Evolutionary conservation across 2,888 invertebrate species (phyloP).

Genomic region (Caenorhabditis sp.): DNA sequence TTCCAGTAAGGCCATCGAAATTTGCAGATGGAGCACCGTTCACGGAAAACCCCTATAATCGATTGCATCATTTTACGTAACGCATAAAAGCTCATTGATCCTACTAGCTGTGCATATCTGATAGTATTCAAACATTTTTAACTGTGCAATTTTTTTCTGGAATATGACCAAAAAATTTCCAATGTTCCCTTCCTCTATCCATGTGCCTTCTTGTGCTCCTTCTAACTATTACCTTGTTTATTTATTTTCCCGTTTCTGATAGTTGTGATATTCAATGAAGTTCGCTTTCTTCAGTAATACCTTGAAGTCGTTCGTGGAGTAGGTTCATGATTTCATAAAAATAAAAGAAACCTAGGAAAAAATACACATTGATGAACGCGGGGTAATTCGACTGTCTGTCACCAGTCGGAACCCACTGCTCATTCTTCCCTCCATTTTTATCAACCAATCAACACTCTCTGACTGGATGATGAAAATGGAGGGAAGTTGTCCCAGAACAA

Average conservation of each 20-base stretch:
- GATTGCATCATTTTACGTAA: constrained; percentile 53
- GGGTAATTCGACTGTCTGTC: too few species aligned
- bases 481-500: too few species aligned
- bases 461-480: too few species aligned
- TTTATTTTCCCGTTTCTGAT: neutral
- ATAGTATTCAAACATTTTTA: neutral
- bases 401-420: too few species aligned
- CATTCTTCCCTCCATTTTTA: too few species aligned
- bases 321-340: too few species aligned
- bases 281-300: too few species aligned
- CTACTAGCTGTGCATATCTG: constrained; percentile 22
- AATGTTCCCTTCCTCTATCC: neutral
- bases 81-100: neutral
- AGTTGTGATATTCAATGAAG: neutral
- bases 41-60: constrained; percentile 37
- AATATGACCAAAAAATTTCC: neutral
- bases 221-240: neutral
- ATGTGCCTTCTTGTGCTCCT: constrained; percentile 29
- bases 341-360: too few species aligned
- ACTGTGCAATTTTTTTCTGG: constrained; percentile 1
- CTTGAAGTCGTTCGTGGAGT: too few species aligned
- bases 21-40: constrained; percentile 25
- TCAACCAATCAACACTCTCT: too few species aligned
- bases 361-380: too few species aligned
- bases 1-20: constrained; percentile 22